Evolutionary conservation across 2,888 invertebrate genomes (phyloP), one percentile per base, ranked within the genome.

Genomic region (Pristionchus exspectatus): DNA sequence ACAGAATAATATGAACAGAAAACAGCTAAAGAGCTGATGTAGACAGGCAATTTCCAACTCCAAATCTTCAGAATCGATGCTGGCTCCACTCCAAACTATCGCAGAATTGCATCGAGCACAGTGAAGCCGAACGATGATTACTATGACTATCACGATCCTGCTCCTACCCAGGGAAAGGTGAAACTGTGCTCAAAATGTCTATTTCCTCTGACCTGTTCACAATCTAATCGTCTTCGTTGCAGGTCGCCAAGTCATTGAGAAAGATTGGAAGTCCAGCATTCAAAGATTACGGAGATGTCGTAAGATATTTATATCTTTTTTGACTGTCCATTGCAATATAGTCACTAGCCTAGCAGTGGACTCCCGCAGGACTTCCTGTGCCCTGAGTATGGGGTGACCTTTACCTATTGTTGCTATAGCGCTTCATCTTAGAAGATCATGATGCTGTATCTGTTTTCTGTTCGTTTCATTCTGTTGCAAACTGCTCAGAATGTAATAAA

Each of bases 151-250:
- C 88, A 88, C 27, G 88, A 88, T 59, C 74, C 88, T 16, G 63
- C 88, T 10, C 88, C 88, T 1, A 88, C 88, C 10, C 88, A 88
- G 88, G 88, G 88, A 33, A 88, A 88, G 77, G 88, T 88, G 4
- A 3, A 44, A 5, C 9, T 44, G 4, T 44, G 3, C 44, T 9
- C 3, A 44, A 44, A 44, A n/a, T n/a, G n/a, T n/a, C n/a, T n/a
- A 44, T 44, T 44, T 81, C 66, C n/a, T 4, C 66, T 24, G 3
- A 1, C 16, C 77, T 24, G 44, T 33, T 33, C 2, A 5, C 44
- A 81, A 81, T 50, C 27, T 56, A 4, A n/a, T 33, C 21, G 27
- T 27, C 54, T 24, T 5, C n/a, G 24, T 56, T 86, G 5, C 87
- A 87, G 87, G 87, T 87, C 4, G 87, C 87, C 1, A 87, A 87